Conservation (phyloP, 2,888 invertebrate species). For the Coenonympha arcania region DNA sequence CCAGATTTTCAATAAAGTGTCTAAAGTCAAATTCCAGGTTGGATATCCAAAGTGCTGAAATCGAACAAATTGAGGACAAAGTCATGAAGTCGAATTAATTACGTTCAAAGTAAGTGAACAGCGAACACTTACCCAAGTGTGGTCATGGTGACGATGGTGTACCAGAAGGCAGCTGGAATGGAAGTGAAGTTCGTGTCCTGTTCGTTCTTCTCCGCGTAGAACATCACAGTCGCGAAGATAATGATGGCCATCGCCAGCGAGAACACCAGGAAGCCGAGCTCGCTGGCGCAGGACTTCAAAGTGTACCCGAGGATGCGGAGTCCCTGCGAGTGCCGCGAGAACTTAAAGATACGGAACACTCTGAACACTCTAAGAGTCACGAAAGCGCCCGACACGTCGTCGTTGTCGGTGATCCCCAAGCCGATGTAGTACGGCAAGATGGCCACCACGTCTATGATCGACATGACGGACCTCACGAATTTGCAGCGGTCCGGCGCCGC, state of each 20-base stretch:
- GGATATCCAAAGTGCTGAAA: too few relatives aligned
- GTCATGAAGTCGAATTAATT: too few relatives aligned
- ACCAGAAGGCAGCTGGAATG: slow-evolving; percentile 99
- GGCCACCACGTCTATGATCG: slow-evolving; percentile 99
- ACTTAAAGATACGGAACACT: slow-evolving; percentile 99
- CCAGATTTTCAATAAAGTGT: too few relatives aligned
- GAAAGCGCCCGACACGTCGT: slow-evolving; percentile 99
- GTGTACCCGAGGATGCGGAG: slow-evolving; percentile 99
- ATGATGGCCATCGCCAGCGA: slow-evolving; percentile 99
- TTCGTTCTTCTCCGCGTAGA: slow-evolving; percentile 99
- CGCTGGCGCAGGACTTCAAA: slow-evolving; percentile 98
- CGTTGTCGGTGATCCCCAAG: slow-evolving; percentile 96
- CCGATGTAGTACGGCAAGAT: slow-evolving; percentile 99
- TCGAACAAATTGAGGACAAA: too few relatives aligned
- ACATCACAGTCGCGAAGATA: slow-evolving; percentile 99
- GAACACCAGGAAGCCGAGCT: slow-evolving; percentile 99
- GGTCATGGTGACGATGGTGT: slow-evolving; percentile 99
- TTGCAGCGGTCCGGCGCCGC: slow-evolving; percentile 99
- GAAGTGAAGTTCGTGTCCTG: slow-evolving; percentile 97
- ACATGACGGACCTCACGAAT: slow-evolving; percentile 98
- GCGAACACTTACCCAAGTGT: slow-evolving; percentile 91
- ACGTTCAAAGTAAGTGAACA: slow-evolving; percentile 42
- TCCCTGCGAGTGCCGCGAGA: slow-evolving; percentile 99
- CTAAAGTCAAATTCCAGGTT: too few relatives aligned
- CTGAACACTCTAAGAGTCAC: slow-evolving; percentile 98